Evolutionary conservation across 2,113 vertebrate genomes (phyloP).

Genomic region (Bucco capensis): DNA sequence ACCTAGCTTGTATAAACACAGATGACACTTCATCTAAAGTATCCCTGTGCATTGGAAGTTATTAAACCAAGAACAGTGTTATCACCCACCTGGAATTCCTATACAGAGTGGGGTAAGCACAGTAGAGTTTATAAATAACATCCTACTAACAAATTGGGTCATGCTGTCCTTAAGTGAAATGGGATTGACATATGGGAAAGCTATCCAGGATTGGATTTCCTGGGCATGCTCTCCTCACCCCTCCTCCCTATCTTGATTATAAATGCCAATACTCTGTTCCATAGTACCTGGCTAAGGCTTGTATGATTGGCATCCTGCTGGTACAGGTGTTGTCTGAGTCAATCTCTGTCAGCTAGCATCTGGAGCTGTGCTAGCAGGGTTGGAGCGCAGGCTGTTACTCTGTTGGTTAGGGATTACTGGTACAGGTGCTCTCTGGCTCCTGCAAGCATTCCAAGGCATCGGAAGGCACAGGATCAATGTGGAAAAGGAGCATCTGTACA

Average conservation of each 20-base stretch:
- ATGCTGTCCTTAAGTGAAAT: not conserved
- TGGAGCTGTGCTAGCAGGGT: not conserved
- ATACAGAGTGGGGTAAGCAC: not conserved
- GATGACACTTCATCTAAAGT: not conserved
- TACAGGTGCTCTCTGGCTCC: not conserved
- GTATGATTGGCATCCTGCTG: not conserved
- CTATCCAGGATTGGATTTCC: not conserved
- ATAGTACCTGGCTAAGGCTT: not conserved
- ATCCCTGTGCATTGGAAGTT: not conserved
- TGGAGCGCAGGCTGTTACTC: not conserved
- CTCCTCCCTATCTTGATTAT: accelerated
- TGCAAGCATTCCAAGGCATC: constrained; percentile 21
- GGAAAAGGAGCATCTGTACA: constrained; percentile 13
- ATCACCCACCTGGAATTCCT: not conserved
- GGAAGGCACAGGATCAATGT: constrained; percentile 69
- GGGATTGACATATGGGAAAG: not conserved
- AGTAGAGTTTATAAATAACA: not conserved
- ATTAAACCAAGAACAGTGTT: not conserved
- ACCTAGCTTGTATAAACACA: not conserved
- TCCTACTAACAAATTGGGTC: not conserved
- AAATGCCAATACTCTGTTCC: not conserved
- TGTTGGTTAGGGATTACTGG: not conserved
- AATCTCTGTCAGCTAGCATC: not conserved
- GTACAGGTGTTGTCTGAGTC: not conserved
- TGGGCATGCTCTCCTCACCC: not conserved